Conservation (phyloP, 2,113 vertebrate species). For the Chloroceryle aenea region DNA sequence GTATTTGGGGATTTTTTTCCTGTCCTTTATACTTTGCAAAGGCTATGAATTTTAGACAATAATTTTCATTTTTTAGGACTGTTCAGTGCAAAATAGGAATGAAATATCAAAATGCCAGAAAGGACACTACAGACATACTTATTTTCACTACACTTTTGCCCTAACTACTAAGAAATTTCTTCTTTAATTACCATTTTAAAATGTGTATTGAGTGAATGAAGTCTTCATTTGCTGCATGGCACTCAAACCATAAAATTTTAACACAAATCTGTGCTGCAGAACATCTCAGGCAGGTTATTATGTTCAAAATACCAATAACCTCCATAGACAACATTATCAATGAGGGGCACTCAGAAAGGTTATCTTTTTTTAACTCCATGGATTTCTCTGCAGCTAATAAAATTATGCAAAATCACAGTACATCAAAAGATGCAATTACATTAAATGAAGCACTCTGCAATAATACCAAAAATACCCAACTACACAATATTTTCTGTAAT, state of each 20-base stretch:
- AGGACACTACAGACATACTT: not conserved
- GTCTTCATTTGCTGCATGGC: not conserved
- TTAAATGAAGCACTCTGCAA: not conserved
- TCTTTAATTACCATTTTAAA: not conserved
- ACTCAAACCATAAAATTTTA: not conserved
- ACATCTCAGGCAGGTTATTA: not conserved
- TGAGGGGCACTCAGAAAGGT: not conserved
- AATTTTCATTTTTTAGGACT: not conserved
- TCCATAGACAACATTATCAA: not conserved
- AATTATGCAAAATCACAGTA: not conserved
- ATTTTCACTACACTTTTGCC: not conserved
- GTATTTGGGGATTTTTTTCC: not conserved
- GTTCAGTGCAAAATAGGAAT: not conserved
- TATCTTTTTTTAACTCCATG: not conserved
- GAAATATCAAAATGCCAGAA: not conserved
- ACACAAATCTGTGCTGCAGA: not conserved
- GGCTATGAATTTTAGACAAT: not conserved
- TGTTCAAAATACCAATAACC: not conserved
- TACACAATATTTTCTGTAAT: not conserved
- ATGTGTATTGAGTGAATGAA: not conserved
- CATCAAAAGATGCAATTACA: slow-evolving; percentile 10
- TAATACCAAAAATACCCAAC: not conserved
- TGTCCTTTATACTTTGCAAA: not conserved
- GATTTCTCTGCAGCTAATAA: not conserved
- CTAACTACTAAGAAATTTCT: not conserved